Base-by-base conservation (phyloP, 2,888 invertebrate species). In the Magallana nippona region DNA sequence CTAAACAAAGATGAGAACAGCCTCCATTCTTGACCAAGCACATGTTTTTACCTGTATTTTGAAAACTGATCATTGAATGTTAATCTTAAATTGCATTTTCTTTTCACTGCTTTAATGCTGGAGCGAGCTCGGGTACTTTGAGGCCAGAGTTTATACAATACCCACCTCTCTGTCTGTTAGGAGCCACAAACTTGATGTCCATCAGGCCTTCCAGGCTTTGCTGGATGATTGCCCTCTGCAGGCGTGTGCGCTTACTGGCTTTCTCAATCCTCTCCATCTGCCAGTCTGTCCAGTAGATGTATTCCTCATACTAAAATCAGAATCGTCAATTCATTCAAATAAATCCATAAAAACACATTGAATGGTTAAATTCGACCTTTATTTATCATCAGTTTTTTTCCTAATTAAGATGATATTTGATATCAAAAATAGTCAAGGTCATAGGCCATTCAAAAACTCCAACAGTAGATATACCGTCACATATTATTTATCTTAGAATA, bases 241-340 rank as follows among this genome's bases (percentile, higher is more conserved):
- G 96, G 0, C 97, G 97, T 0, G 96, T 96, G 55, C 95, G 95
- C 90, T 97, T 97, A 89, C 97, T 96, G 0, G 97, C 97, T 82
- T 97, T 95, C 94, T 97, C 96, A 3, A 98, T 96, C 0, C 96
- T 96, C 92, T 97, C 97, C 87, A 96, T 96, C 91, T 96, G 96
- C 97, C 97, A 98, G 93, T 98, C 97, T 0, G 97, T 97, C 98
- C 98, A 98, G 93, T 97, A 98, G 82, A 98, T 96, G 93, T 96
- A 96, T 78, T 96, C 96, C 60, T 96, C 96, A 90, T 91, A 91
- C 93, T 93, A 88, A 56, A 57, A 56, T 57, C 15, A 79, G 13
- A 44, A 44, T 5, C 8, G 55, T 11, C n/a, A 19, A 19, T 77
- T 77, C 17, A 10, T 77, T 2, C 2, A 27, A n/a, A n/a, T n/a